These are phyloP conservation scores for Amiota minor DNA, from an alignment of 2,888 invertebrate genomes.

Conservation along the genomic window DNA sequence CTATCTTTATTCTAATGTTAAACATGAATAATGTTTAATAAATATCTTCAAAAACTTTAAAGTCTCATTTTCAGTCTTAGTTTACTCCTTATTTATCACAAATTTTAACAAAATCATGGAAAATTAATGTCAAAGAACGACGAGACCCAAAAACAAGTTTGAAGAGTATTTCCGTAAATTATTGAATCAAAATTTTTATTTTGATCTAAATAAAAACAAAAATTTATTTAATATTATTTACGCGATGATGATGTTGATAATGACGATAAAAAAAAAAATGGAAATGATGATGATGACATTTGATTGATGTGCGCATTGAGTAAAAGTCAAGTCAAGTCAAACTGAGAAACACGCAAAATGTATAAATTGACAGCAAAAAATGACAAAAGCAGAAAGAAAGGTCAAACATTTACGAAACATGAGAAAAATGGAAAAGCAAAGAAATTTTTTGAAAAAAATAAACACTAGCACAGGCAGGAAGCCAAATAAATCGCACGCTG, in stretches of 20 bases:
- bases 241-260: not conserved
- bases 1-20: no score
- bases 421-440: not conserved
- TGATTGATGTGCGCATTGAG: conserved; percentile 17
- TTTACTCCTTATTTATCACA: no score
- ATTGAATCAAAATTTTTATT: no score
- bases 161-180: no score
- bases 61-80: no score
- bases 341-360: not conserved
- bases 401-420: conserved; percentile 15
- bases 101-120: no score
- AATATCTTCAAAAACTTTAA: no score
- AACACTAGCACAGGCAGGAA: conserved; percentile 23
- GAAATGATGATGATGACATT: not conserved
- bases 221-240: not conserved
- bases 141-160: no score
- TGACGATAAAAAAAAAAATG: not conserved
- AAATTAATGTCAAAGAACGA: no score
- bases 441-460: conserved; percentile 8
- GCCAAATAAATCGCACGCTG: not conserved
- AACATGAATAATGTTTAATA: no score
- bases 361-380: conserved; percentile 28
- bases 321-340: conserved; percentile 18
- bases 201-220: no score
- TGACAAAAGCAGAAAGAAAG: conserved; percentile 22